These are phyloP conservation scores for Tetragnatha versicolor DNA, from an alignment of 1,140 invertebrate species.

Conservation along the genomic window DNA sequence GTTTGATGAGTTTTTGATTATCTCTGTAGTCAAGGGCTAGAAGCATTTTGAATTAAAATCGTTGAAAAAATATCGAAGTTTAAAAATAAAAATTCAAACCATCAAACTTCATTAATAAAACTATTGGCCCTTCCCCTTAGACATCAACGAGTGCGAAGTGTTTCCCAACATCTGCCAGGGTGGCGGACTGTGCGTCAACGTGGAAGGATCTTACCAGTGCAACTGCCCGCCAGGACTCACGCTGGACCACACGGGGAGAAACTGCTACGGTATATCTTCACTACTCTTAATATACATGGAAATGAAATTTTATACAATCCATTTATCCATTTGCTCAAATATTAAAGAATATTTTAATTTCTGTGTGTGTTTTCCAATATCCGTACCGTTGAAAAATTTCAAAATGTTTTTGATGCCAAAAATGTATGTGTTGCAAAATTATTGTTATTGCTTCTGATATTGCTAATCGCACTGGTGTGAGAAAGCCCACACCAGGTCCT, in stretches of 20 bases:
- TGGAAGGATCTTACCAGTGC: conserved; percentile 75
- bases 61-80: too few species aligned
- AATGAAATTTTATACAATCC: neutral
- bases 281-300: neutral
- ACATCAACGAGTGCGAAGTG: conserved; percentile 73
- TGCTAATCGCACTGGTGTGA: too few species aligned
- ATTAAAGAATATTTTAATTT: neutral
- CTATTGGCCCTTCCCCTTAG: conserved; percentile 58
- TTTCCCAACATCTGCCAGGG: conserved; percentile 63
- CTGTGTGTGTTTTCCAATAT: neutral
- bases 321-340: neutral
- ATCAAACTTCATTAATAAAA: neutral
- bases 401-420: neutral
- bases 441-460: too few species aligned
- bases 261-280: conserved; percentile 70
- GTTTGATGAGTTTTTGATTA: too few species aligned
- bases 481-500: too few species aligned
- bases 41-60: too few species aligned
- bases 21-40: too few species aligned
- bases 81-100: too few species aligned
- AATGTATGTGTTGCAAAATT: too few species aligned
- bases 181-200: conserved; percentile 71
- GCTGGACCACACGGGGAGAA: conserved; percentile 74
- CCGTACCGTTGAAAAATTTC: neutral
- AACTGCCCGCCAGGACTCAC: conserved; percentile 76